phyloP scores from a whole-genome alignment of 2,113 vertebrate species.

The Oncorhynchus tshawytscha region DNA sequence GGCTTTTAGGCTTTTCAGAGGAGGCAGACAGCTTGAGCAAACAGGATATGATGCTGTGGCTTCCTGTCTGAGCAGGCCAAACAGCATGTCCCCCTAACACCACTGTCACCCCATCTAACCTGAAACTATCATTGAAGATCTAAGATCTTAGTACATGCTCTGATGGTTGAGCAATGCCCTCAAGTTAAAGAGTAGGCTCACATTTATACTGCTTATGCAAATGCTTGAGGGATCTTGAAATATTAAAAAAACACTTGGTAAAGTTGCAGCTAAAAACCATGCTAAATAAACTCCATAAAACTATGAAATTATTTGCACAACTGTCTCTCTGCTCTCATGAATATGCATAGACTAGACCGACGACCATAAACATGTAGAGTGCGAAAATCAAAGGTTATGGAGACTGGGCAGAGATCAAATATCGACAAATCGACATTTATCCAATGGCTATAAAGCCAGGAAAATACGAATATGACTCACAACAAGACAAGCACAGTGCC shows the following conservation, averaged over 20 bases:
- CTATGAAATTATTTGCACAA: neutral
- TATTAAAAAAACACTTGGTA: neutral
- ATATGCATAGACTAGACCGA: neutral
- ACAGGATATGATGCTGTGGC: slow-evolving; percentile 6
- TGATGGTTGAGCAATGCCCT: slow-evolving; percentile 17
- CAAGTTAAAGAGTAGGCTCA: neutral
- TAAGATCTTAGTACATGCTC: neutral
- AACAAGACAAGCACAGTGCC: slow-evolving; percentile 25
- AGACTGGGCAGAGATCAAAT: slow-evolving; percentile 18
- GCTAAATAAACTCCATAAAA: neutral
- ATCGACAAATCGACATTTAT: slow-evolving; percentile 34
- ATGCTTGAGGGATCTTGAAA: neutral
- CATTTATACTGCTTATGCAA: neutral
- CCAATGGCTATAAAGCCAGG: slow-evolving; percentile 27
- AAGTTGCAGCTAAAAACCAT: neutral
- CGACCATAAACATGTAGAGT: neutral
- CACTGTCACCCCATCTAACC: neutral
- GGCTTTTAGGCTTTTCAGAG: slow-evolving; percentile 4
- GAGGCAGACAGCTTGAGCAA: slow-evolving; percentile 15
- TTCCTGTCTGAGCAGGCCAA: neutral
- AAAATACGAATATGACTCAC: slow-evolving; percentile 31
- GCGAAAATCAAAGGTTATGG: neutral
- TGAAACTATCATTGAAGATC: neutral
- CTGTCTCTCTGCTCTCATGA: neutral
- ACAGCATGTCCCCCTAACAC: slow-evolving; percentile 22